Conservation (phyloP, 2,113 vertebrate species). For the Tretioscincus oriximinensis region DNA sequence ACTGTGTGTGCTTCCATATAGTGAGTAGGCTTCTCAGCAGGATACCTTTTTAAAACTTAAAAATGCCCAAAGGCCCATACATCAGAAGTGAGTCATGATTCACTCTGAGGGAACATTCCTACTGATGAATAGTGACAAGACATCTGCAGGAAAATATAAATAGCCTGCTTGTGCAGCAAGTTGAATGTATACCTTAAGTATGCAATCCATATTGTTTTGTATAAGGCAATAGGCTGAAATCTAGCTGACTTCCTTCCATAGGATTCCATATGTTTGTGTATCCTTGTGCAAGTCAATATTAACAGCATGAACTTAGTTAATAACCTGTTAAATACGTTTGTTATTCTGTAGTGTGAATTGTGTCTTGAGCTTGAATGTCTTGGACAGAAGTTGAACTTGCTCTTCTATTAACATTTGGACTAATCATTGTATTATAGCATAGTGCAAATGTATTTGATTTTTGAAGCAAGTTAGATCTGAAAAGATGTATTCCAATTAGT, state of each 20-base stretch:
- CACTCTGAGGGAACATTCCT: slow-evolving; percentile 6
- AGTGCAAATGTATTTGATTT: neutral
- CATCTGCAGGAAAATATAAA: slow-evolving; percentile 12
- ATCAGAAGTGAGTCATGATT: slow-evolving; percentile 13
- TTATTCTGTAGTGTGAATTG: neutral
- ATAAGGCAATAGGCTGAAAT: neutral
- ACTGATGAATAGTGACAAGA: slow-evolving; percentile 37
- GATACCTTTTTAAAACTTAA: neutral
- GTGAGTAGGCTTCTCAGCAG: neutral
- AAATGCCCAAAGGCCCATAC: slow-evolving; percentile 20
- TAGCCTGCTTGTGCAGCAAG: slow-evolving; percentile 10
- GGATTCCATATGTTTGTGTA: neutral
- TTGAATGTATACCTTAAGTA: slow-evolving; percentile 28
- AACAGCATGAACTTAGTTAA: neutral
- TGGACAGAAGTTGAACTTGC: neutral
- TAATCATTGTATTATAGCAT: neutral
- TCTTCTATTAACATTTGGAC: neutral
- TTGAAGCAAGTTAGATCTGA: neutral
- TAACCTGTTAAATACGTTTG: neutral
- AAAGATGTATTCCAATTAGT: neutral
- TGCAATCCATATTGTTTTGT: neutral
- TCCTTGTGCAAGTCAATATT: neutral
- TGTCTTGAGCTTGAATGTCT: neutral
- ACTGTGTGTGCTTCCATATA: neutral
- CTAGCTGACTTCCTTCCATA: rapidly evolving